Evolutionary conservation across 2,113 vertebrate genomes (phyloP), one percentile per base, ranked within the genome.

Genomic region (Tupaia tana): DNA sequence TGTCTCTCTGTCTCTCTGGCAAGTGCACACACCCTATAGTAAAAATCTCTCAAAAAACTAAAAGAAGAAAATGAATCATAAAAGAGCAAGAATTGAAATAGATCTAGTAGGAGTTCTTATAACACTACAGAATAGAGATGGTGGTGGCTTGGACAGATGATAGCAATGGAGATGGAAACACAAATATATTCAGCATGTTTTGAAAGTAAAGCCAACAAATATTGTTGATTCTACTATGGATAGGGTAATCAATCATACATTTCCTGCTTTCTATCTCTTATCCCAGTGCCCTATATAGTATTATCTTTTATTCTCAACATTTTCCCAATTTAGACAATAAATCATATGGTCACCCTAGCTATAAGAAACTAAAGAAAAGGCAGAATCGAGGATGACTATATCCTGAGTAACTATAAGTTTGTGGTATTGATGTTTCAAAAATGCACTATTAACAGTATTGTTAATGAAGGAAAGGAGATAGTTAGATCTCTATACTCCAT

Each of bases 261-360:
- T 52, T 71, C 20, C 12, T 18, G 15, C 67, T 83, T 61, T 56
- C 87, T 74, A 31, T 19, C 69, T 78, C 61, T 29, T 24, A 24
- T 61, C 27, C 34, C 67, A 31, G 63, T 9, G n/a, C 18, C 61
- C 43, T 66, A 12, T 67, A 29, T 4, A 77, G 24, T 52, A 10
- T 16, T 52, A 43, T 56, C 54, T 80, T 84, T 87, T 85, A 74
- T 70, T 93, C 34, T 94, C 86, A 93, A 82, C 27, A 74, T 73
- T 69, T 69, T 24, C 16, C 6, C 29, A 70, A 1, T 56, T 75
- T 85, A 20, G 29, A 86, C 13, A 90, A 80, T 74, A 94, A 85
- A 78, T 85, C 78, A 64, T 25, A 56, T 1, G 16, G 15, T 56
- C 29, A 9, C 4, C 43, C 70, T 6, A 43, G 52, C 79, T 73